phyloP scores from a whole-genome alignment of 1,140 invertebrate species.

The Cotesia vestalis region DNA sequence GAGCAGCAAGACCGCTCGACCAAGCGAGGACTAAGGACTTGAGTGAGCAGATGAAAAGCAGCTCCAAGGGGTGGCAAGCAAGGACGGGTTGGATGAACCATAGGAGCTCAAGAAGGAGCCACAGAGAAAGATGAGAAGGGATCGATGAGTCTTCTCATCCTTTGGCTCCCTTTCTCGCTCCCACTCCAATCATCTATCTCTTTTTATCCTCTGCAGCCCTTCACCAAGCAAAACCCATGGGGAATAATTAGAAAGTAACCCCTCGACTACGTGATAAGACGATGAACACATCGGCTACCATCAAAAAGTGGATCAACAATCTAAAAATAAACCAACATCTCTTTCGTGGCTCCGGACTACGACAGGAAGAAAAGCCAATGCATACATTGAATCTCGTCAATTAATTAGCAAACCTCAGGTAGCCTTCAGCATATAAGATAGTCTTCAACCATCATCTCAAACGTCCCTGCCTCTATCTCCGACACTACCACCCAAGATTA shows the following conservation, averaged over 20 bases:
- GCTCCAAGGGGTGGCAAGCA: too few species aligned
- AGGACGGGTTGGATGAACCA: slow-evolving; percentile 7
- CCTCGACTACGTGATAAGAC: slow-evolving; percentile 31
- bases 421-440: slow-evolving; percentile 10
- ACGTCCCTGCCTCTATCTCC: slow-evolving; percentile 17
- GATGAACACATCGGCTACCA: slow-evolving; percentile 9
- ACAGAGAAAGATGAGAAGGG: slow-evolving; percentile 6
- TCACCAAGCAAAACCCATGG: slow-evolving; percentile 55
- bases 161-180: slow-evolving; percentile 49
- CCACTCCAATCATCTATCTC: slow-evolving; percentile 62
- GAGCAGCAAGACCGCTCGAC: slow-evolving; percentile 38
- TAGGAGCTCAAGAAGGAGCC: slow-evolving; percentile 9
- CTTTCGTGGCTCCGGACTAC: not conserved
- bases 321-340: not conserved
- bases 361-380: slow-evolving; percentile 4
- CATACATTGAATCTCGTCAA: slow-evolving; percentile 48
- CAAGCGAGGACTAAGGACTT: slow-evolving; percentile 37
- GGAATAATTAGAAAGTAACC: slow-evolving; percentile 65
- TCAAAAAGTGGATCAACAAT: not conserved
- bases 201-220: slow-evolving; percentile 40
- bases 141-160: slow-evolving; percentile 48
- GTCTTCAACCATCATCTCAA: slow-evolving; percentile 3
- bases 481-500: slow-evolving; percentile 52
- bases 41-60: slow-evolving; percentile 41
- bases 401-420: slow-evolving; percentile 58